These are phyloP conservation scores for Neodiprion pinetum DNA, from an alignment of 1,140 invertebrate species.

Conservation along the genomic window DNA sequence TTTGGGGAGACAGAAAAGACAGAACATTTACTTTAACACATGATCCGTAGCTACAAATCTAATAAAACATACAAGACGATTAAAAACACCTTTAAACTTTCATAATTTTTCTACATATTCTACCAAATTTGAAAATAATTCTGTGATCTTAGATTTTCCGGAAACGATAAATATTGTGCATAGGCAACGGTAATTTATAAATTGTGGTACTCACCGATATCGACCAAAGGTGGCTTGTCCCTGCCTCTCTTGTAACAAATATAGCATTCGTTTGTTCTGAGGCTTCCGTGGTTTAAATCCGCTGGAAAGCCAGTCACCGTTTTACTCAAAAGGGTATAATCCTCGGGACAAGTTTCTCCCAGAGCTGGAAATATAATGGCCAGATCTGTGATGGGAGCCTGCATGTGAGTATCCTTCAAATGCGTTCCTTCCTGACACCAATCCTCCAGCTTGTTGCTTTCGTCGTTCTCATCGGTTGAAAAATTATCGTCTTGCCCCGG, in stretches of 20 bases:
- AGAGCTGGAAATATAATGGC: constrained; percentile 90
- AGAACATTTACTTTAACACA: too few relatives aligned
- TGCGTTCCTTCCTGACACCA: constrained; percentile 80
- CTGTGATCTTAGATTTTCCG: too few relatives aligned
- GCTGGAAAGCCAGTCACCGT: constrained; percentile 89
- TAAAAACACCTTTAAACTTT: too few relatives aligned
- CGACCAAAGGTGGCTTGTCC: constrained; percentile 95
- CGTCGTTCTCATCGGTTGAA: constrained; percentile 42
- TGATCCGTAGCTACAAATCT: too few relatives aligned
- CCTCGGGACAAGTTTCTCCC: constrained; percentile 84
- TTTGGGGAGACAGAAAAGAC: neutral
- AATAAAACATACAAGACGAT: too few relatives aligned
- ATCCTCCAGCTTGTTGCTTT: constrained; percentile 74
- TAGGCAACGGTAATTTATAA: too few relatives aligned
- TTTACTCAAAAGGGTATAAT: constrained; percentile 80
- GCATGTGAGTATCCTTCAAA: constrained; percentile 74
- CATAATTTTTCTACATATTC: too few relatives aligned
- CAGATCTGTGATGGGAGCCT: constrained; percentile 94
- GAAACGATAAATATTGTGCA: too few relatives aligned
- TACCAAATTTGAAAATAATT: too few relatives aligned
- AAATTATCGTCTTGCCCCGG: constrained; percentile 69
- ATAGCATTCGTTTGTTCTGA: constrained; percentile 91
- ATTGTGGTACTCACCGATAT: constrained; percentile 81
- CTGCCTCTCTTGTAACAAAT: constrained; percentile 90
- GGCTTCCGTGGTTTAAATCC: constrained; percentile 96